Conservation (phyloP, 2,113 vertebrate genomes). For the Propithecus coquereli region DNA sequence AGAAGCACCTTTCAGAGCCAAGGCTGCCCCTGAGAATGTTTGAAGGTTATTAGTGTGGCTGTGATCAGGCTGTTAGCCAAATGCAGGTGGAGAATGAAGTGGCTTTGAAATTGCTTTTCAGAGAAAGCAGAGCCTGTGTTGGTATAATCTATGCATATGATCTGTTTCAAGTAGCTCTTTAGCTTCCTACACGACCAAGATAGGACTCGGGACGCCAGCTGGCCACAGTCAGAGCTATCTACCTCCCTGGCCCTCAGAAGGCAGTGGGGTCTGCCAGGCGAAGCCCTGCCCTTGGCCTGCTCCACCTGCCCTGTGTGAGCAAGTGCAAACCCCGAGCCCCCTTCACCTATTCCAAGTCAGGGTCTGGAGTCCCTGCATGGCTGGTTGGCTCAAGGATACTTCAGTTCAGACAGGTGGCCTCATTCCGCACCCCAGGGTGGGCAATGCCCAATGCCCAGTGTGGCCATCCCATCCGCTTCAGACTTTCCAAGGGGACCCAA, state of each 20-base stretch:
- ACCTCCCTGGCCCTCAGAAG: neutral
- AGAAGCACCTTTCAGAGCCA: constrained; percentile 16
- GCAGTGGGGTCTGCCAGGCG: neutral
- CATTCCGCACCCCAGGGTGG: neutral
- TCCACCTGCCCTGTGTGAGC: neutral
- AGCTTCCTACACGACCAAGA: neutral
- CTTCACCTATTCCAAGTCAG: neutral
- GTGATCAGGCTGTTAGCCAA: constrained; percentile 66
- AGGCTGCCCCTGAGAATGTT: constrained; percentile 23
- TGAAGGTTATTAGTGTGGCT: constrained; percentile 66
- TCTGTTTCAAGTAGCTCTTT: constrained; percentile 50
- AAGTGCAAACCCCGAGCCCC: fast-evolving
- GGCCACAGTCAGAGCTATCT: neutral
- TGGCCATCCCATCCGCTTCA: neutral
- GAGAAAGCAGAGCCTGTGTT: constrained; percentile 30
- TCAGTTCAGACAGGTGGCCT: neutral
- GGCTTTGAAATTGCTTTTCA: constrained; percentile 60
- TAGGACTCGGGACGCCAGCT: neutral
- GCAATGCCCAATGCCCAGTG: neutral
- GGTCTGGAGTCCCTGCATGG: neutral
- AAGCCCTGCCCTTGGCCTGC: neutral
- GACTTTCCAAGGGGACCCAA: neutral
- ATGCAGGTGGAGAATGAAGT: constrained; percentile 63
- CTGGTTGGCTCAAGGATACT: neutral
- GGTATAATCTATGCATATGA: constrained; percentile 36